Evolutionary conservation across 2,888 invertebrate genomes (phyloP).

Genomic region (Ichneumoninae sp.): DNA sequence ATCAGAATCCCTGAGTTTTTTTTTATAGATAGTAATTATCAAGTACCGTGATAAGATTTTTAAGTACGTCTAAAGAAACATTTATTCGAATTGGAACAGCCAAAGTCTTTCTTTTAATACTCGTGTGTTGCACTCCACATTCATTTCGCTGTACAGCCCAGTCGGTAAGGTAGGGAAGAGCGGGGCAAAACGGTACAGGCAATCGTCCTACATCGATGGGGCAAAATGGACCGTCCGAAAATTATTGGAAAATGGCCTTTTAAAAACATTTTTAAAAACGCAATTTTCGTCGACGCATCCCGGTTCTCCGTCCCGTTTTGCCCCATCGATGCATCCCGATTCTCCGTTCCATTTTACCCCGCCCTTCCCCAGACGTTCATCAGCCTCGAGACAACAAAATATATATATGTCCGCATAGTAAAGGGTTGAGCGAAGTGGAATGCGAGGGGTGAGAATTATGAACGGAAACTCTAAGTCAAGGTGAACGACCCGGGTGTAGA

Average conservation of each 20-base stretch:
- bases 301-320: too few relatives aligned
- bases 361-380: not conserved
- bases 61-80: not conserved
- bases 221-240: too few relatives aligned
- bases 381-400: not conserved
- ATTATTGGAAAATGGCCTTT: too few relatives aligned
- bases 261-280: too few relatives aligned
- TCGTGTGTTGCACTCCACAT: not conserved
- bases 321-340: too few relatives aligned
- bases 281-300: too few relatives aligned
- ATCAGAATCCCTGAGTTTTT: not conserved
- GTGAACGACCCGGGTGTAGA: conserved; percentile 42
- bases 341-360: not conserved
- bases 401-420: not conserved
- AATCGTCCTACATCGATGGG: too few relatives aligned
- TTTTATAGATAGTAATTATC: not conserved
- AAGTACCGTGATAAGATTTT: not conserved
- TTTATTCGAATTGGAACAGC: not conserved
- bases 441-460: not conserved
- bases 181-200: too few relatives aligned
- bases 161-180: too few relatives aligned
- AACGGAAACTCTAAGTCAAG: conserved; percentile 26
- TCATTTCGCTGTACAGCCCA: not conserved
- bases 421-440: not conserved
- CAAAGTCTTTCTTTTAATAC: not conserved